phyloP scores from a whole-genome alignment of 2,797 vertebrate genomes.

The Heteromormyrus szaboi region DNA sequence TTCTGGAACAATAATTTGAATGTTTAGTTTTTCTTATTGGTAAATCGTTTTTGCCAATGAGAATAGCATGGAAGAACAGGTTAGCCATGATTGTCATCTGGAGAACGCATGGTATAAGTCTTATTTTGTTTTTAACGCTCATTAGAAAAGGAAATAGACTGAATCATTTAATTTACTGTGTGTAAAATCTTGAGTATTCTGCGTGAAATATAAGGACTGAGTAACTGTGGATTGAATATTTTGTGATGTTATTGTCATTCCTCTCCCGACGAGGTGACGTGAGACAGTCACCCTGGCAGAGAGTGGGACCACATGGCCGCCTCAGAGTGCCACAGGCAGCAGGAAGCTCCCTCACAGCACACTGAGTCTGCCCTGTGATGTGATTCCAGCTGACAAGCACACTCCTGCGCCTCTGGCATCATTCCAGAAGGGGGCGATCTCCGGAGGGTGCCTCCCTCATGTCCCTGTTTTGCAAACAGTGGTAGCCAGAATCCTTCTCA shows the following conservation, averaged over 20 bases:
- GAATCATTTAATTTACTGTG: not conserved
- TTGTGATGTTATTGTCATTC: not conserved
- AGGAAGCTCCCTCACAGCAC: not conserved
- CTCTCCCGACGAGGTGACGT: not conserved
- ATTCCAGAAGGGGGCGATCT: not conserved
- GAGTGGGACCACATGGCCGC: not conserved
- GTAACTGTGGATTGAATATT: not conserved
- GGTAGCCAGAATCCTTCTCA: not conserved
- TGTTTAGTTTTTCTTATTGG: not conserved
- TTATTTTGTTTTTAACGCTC: not conserved
- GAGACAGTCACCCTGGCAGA: not conserved
- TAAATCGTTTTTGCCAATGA: not conserved
- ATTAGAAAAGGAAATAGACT: not conserved
- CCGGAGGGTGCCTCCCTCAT: not conserved
- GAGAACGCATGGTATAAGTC: not conserved
- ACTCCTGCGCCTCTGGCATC: not conserved
- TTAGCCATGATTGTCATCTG: not conserved
- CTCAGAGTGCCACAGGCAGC: not conserved
- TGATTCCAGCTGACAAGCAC: not conserved
- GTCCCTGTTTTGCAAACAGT: not conserved
- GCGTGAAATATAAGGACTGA: not conserved
- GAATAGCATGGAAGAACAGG: not conserved
- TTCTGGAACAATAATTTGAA: not conserved
- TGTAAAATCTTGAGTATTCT: not conserved
- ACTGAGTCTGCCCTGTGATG: not conserved